Base-by-base conservation (phyloP, 2,113 vertebrate genomes). In the Isichthys henryi region DNA sequence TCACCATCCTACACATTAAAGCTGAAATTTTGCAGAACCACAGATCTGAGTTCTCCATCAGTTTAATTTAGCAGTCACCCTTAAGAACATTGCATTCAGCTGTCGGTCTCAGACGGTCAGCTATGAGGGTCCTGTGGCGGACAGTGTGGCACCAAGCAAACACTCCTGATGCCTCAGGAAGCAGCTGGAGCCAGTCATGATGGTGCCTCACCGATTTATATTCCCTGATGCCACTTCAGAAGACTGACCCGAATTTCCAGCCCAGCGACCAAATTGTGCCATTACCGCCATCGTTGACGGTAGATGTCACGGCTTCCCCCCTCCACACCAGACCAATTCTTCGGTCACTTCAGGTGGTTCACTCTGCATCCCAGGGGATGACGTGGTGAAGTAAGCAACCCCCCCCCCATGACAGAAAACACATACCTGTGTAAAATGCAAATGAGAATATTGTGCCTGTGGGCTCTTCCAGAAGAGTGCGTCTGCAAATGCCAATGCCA, bases 211-310 rank as follows among this genome's bases (percentile, higher is more conserved):
- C 19, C 1, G 88, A 84, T 84, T 83, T 46, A 48, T 84, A 50
- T 19, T 19, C 50, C 46, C 4, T 39, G 0, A 58, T 46, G 88
- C 50, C n/a, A 19, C 88, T 45, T 56, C 88, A 84, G 53, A 58
- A 21, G 49, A 82, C 88, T 89, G 88, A 89, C 88, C 88, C 31
- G 11, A 45, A 89, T 84, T 58, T 80, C 50, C 74, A 23, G 35
- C 5, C 10, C 50, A 11, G 50, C 50, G 11, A n/a, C 19, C 88
- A 50, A 45, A 23, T 50, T 9, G 74, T 15, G 21, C 11, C 88
- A 27, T 23, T 31, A 56, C 21, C 50, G 10, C 31, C 50, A 11
- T 27, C 48, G 80, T 31, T 62, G 23, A 58, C 50, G 5, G 77
- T 23, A 46, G 46, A n/a, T 31, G 21, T 23, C 27, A 46, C 13